Conservation (phyloP, 2,797 vertebrate genomes). For the Toxotes lorentzi region DNA sequence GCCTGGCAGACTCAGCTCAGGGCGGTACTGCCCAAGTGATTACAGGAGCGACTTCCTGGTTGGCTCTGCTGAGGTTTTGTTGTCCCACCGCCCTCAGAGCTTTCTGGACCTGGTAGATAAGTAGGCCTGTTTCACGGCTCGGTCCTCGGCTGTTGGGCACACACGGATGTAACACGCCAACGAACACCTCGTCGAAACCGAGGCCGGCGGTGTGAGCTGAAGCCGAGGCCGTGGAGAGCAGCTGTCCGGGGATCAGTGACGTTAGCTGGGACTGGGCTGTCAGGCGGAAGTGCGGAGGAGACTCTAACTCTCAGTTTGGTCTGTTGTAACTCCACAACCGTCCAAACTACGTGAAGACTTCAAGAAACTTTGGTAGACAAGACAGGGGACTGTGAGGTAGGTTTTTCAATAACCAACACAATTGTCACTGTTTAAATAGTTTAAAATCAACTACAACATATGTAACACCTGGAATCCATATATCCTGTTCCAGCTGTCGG, state of each 20-base stretch:
- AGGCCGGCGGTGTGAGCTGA: conserved; percentile 14
- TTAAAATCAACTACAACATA: no score
- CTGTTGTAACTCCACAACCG: background rate
- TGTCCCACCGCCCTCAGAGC: conserved; percentile 36
- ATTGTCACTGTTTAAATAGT: background rate
- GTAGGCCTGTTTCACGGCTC: background rate
- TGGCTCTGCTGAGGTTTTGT: conserved; percentile 43
- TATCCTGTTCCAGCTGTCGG: conserved; percentile 6
- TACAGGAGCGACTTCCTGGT: conserved; percentile 72
- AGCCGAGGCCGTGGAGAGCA: conserved; percentile 18
- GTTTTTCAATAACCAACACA: background rate
- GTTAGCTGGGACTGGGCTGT: conserved; percentile 65
- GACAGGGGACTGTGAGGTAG: conserved; percentile 52
- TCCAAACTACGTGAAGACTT: conserved; percentile 22
- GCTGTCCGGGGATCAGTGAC: conserved; percentile 34
- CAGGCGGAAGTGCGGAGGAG: conserved; percentile 33
- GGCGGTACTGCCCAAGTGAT: fast-evolving
- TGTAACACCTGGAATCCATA: background rate
- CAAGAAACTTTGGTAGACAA: conserved; percentile 14
- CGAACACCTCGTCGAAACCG: conserved; percentile 27
- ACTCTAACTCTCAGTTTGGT: background rate
- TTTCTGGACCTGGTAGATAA: conserved; percentile 26
- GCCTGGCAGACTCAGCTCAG: conserved; percentile 53
- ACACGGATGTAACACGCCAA: background rate
- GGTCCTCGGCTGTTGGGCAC: background rate